These are phyloP conservation scores for Lateolabrax maculatus DNA, from an alignment of 2,797 vertebrate species.

Conservation along the genomic window DNA sequence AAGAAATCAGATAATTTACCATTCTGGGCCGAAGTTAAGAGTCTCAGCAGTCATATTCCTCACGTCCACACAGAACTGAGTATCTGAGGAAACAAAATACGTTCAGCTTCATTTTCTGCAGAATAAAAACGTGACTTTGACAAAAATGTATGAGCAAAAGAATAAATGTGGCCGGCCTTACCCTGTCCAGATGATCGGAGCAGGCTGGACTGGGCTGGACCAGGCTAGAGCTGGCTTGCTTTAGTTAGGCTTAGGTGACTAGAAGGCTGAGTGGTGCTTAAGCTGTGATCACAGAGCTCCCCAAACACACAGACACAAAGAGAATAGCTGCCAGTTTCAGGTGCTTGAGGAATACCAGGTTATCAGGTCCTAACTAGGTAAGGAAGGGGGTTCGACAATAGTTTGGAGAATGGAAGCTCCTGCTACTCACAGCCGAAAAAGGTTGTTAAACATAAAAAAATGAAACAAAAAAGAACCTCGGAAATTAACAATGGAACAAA, in stretches of 20 bases:
- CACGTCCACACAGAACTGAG: constrained; percentile 86
- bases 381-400: constrained; percentile 73
- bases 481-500: constrained; percentile 78
- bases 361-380: constrained; percentile 80
- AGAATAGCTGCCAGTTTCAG: constrained; percentile 89
- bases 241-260: constrained; percentile 87
- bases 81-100: constrained; percentile 68
- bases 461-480: constrained; percentile 71
- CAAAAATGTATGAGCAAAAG: background rate
- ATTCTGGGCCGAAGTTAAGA: constrained; percentile 97
- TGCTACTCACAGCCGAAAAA: constrained; percentile 83
- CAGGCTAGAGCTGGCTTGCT: constrained; percentile 82
- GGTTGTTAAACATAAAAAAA: constrained; percentile 77
- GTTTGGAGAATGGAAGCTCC: constrained; percentile 82
- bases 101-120: background rate
- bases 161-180: constrained; percentile 58
- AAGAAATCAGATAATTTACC: constrained; percentile 79
- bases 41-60: constrained; percentile 96
- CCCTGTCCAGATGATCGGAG: constrained; percentile 91
- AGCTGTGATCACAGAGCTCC: constrained; percentile 84
- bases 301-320: constrained; percentile 82
- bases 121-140: background rate
- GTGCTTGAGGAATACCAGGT: constrained; percentile 82
- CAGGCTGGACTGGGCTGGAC: constrained; percentile 87
- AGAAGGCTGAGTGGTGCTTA: constrained; percentile 87